Conservation (phyloP, 2,797 vertebrate species). For the Arctocebus calabarensis region DNA sequence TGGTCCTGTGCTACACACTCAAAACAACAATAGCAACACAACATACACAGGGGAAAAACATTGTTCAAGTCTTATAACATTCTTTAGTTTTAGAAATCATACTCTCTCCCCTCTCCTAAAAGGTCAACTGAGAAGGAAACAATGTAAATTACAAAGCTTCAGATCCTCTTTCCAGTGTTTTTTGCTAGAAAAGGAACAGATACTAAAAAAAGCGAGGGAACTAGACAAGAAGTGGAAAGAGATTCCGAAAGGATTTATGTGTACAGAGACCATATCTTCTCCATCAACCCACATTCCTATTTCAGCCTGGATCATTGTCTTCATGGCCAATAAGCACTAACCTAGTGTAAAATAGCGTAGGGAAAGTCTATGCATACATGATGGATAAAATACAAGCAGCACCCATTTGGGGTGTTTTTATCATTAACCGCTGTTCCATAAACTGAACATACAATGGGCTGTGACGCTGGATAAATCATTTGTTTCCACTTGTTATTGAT, state of each 20-base stretch:
- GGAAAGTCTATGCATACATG: constrained; percentile 39
- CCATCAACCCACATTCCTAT: constrained; percentile 59
- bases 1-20: background rate
- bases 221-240: constrained; percentile 55
- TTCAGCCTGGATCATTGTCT: constrained; percentile 71
- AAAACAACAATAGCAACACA: background rate
- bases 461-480: constrained; percentile 81
- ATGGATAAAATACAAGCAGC: constrained; percentile 66
- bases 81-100: constrained; percentile 63
- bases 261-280: constrained; percentile 56
- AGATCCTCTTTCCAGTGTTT: constrained; percentile 49
- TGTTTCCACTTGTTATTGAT: constrained; percentile 81
- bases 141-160: background rate
- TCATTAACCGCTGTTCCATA: constrained; percentile 81
- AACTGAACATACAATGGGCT: constrained; percentile 79
- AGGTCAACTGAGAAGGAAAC: constrained; percentile 42
- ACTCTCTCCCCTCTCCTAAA: constrained; percentile 18
- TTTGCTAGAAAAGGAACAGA: constrained; percentile 28
- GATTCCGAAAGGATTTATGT: constrained; percentile 61
- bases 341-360: constrained; percentile 72
- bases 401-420: constrained; percentile 66
- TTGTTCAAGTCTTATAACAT: constrained; percentile 8
- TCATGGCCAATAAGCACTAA: constrained; percentile 76
- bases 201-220: background rate
- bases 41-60: background rate